These are phyloP conservation scores for Cataglyphis albicans DNA, from an alignment of 2,888 invertebrate species.

Conservation along the genomic window DNA sequence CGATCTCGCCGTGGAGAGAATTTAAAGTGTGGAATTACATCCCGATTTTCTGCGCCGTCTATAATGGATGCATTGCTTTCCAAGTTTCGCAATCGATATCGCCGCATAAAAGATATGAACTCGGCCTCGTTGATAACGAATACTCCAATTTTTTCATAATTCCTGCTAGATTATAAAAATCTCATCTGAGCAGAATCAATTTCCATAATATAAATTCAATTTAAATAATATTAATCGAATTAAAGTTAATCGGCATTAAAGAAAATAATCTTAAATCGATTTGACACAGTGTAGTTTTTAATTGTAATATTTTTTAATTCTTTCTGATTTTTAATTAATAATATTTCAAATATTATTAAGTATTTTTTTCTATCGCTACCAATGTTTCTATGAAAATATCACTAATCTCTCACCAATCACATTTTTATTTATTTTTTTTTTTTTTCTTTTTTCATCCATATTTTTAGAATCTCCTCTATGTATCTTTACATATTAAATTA, in stretches of 20 bases:
- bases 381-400: not conserved
- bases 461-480: not conserved
- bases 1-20: conserved; percentile 32
- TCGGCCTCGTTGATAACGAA: not conserved
- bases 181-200: not conserved
- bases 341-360: not conserved
- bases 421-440: not conserved
- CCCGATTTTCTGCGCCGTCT: conserved; percentile 27
- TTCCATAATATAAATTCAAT: not conserved
- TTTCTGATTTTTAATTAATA: not conserved
- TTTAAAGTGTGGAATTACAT: conserved; percentile 38
- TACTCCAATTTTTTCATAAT: conserved; percentile 7
- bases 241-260: not conserved
- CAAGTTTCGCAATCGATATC: conserved; percentile 41
- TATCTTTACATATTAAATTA: conserved; percentile 24
- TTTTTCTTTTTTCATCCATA: not conserved
- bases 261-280: not conserved
- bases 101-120: conserved; percentile 1
- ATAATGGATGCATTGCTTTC: conserved; percentile 47
- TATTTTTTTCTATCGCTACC: not conserved
- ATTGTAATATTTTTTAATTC: not conserved
- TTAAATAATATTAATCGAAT: conserved; percentile 16
- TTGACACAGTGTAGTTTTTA: not conserved
- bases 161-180: not conserved
- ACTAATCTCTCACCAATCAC: not conserved